Evolutionary conservation across 1,140 invertebrate species (phyloP).

Genomic region (Mamestra configurata): DNA sequence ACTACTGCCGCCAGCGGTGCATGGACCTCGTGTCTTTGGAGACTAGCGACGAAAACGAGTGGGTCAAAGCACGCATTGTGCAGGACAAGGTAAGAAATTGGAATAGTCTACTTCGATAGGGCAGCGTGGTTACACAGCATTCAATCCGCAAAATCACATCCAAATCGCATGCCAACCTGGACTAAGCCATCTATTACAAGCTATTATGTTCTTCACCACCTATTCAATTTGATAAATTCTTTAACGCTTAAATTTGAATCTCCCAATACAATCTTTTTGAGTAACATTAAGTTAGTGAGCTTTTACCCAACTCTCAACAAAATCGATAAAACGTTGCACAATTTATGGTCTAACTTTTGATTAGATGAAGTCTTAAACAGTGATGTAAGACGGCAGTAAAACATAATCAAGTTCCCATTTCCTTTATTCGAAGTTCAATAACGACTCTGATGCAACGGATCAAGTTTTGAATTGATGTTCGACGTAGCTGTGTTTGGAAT

Average conservation of each 20-base stretch:
- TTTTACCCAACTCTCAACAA: neutral
- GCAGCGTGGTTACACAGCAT: no score
- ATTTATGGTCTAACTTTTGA: neutral
- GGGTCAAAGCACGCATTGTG: constrained; percentile 93
- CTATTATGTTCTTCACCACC: no score
- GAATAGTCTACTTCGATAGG: no score
- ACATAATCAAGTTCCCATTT: constrained; percentile 20
- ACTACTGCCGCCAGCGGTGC: constrained; percentile 94
- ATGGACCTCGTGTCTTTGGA: constrained; percentile 95
- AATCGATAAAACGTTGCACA: constrained; percentile 6
- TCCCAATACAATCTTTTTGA: no score
- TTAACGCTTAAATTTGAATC: no score
- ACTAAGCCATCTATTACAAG: no score
- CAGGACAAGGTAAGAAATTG: constrained; percentile 90
- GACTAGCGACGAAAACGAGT: constrained; percentile 94
- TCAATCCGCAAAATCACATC: no score
- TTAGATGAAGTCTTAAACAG: neutral
- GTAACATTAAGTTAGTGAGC: neutral
- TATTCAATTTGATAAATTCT: no score
- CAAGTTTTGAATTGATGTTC: neutral
- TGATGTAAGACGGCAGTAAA: constrained; percentile 19
- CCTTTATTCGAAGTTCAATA: constrained; percentile 33
- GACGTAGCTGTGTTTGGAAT: neutral
- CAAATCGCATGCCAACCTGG: no score
- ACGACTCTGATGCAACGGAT: constrained; percentile 13